Conservation (phyloP, 2,113 vertebrate genomes). For the Cervus canadensis region DNA sequence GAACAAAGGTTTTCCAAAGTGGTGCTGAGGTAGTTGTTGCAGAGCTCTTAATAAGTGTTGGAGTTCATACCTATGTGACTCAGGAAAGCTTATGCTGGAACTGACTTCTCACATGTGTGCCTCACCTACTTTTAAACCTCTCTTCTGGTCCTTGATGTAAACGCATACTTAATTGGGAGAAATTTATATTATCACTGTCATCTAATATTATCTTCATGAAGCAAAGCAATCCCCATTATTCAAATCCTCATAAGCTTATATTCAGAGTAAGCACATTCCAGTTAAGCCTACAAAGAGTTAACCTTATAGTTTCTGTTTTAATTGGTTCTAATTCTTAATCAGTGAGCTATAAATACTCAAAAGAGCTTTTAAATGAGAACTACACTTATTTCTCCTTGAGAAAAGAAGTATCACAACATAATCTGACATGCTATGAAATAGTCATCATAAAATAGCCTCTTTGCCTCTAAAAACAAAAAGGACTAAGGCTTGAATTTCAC, state of each 20-base stretch:
- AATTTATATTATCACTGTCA: background rate
- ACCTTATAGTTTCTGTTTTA: constrained; percentile 27
- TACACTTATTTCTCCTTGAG: constrained; percentile 36
- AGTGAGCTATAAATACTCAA: constrained; percentile 46
- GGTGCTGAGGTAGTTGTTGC: background rate
- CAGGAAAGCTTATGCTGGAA: background rate
- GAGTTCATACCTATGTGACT: background rate
- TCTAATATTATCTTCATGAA: background rate
- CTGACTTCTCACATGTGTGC: background rate
- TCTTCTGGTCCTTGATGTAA: background rate
- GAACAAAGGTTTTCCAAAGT: background rate
- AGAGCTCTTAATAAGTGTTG: background rate
- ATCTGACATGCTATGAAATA: constrained; percentile 45
- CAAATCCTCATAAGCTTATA: background rate
- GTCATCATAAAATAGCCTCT: constrained; percentile 35
- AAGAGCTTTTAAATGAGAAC: constrained; percentile 17
- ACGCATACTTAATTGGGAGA: background rate
- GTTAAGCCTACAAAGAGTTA: constrained; percentile 11
- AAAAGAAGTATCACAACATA: constrained; percentile 39
- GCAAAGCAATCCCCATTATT: background rate
- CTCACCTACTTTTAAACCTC: background rate
- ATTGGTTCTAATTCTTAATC: constrained; percentile 58
- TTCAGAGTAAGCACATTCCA: background rate
- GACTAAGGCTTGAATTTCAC: background rate
- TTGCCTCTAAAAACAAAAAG: constrained; percentile 19